Percentiles rank a stretch among this genome's conserved stretches.
phyloP scores from a whole-genome alignment of 2,113 vertebrate species.

The Amphiprion ocellaris region DNA sequence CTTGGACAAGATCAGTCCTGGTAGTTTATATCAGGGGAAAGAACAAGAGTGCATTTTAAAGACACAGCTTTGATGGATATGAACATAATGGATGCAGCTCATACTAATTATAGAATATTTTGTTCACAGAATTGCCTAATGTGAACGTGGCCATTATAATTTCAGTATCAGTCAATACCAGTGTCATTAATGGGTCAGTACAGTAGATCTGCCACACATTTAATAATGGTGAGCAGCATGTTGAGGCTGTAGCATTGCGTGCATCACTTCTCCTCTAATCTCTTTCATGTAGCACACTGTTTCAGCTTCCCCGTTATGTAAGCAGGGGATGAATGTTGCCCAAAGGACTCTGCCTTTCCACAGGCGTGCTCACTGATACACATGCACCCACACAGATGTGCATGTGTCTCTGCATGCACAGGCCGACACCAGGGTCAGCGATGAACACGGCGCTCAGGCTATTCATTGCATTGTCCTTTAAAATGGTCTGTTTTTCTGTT shows the following conservation, averaged over 20 bases:
- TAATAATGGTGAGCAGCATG: conserved; percentile 13
- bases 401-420: conserved; percentile 2
- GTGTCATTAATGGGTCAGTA: conserved; percentile 3
- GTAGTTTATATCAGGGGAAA: conserved; percentile 23
- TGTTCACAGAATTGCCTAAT: not conserved
- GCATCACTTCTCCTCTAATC: conserved; percentile 46
- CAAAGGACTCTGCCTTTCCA: conserved; percentile 42
- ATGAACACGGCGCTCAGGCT: conserved; percentile 7
- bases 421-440: not conserved
- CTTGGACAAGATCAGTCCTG: not conserved
- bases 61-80: not conserved
- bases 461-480: not conserved
- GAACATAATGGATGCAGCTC: not conserved
- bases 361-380: conserved; percentile 10
- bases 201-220: not conserved
- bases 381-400: conserved; percentile 11
- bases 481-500: not conserved
- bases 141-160: not conserved
- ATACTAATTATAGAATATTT: not conserved
- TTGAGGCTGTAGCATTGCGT: conserved; percentile 12
- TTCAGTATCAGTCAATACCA: not conserved
- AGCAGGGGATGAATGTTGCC: conserved; percentile 47
- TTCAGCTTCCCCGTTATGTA: conserved; percentile 60
- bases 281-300: conserved; percentile 26
- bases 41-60: not conserved